Conservation (phyloP, 2,113 vertebrate species). For the Spea multiplicata region DNA sequence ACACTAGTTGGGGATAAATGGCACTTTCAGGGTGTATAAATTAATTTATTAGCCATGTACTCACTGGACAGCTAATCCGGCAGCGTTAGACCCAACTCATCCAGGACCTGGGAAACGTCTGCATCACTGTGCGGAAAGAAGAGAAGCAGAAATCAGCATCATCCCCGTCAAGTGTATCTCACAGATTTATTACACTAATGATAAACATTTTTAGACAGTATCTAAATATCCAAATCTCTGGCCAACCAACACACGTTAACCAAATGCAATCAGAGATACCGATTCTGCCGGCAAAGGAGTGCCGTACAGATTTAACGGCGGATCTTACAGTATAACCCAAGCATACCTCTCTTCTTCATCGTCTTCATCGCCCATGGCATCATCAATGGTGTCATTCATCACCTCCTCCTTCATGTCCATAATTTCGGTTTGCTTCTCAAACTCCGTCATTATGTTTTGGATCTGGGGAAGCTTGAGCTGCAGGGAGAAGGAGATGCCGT, state of each 20-base stretch:
- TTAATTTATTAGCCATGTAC: conserved; percentile 43
- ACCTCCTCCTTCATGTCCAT: conserved; percentile 98
- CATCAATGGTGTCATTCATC: conserved; percentile 94
- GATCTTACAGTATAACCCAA: neutral
- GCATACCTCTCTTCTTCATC: conserved; percentile 88
- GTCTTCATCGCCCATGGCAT: conserved; percentile 92
- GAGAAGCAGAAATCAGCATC: neutral
- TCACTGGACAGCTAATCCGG: conserved; percentile 85
- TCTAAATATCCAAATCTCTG: too few species aligned
- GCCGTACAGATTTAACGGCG: neutral
- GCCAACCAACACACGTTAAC: neutral
- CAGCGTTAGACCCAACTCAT: conserved; percentile 84
- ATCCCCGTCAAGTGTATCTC: too few species aligned
- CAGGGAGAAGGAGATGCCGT: neutral
- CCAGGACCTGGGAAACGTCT: conserved; percentile 88
- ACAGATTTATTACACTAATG: too few species aligned
- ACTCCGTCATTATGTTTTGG: conserved; percentile 97
- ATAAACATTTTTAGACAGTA: too few species aligned
- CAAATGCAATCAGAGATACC: neutral
- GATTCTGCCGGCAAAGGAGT: neutral
- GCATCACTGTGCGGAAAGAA: conserved; percentile 69
- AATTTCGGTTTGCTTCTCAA: conserved; percentile 89
- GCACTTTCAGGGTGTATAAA: neutral
- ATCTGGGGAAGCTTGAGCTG: conserved; percentile 94
- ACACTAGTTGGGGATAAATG: too few species aligned